Evolutionary conservation across 2,113 vertebrate genomes (phyloP).

Genomic region (Chaetorhynchus papuensis): DNA sequence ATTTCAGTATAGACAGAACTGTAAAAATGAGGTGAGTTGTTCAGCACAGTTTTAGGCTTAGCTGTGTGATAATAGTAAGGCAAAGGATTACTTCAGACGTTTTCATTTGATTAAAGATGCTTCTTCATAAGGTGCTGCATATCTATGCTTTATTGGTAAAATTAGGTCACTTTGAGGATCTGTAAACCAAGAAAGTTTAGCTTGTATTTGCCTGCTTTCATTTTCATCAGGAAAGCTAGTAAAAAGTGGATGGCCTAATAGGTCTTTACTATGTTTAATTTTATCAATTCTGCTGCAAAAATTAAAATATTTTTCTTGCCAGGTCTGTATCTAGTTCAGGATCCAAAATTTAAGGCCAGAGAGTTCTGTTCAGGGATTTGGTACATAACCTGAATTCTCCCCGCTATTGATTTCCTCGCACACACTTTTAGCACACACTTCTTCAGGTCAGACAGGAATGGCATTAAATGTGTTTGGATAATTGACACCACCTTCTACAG

Average conservation of each 20-base stretch:
- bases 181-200: background rate
- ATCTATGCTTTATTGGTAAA: background rate
- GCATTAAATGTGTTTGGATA: background rate
- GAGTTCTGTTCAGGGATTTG: background rate
- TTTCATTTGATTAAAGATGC: background rate
- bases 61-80: background rate
- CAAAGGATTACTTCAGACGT: background rate
- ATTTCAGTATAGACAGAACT: background rate
- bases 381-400: background rate
- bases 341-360: background rate
- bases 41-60: background rate
- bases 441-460: background rate
- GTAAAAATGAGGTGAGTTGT: background rate
- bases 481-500: background rate
- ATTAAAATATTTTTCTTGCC: background rate
- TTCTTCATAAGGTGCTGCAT: background rate
- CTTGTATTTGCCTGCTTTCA: background rate
- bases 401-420: background rate
- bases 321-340: background rate
- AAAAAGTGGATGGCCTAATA: background rate
- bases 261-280: background rate
- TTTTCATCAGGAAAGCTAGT: background rate
- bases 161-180: background rate
- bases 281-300: background rate
- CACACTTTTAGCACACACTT: rapidly evolving